A percentile compares a stretch with the other conserved stretches of the same genome.
These are phyloP conservation scores for Toxotes lorentzi DNA, from an alignment of 2,797 vertebrate species.

Conservation along the genomic window DNA sequence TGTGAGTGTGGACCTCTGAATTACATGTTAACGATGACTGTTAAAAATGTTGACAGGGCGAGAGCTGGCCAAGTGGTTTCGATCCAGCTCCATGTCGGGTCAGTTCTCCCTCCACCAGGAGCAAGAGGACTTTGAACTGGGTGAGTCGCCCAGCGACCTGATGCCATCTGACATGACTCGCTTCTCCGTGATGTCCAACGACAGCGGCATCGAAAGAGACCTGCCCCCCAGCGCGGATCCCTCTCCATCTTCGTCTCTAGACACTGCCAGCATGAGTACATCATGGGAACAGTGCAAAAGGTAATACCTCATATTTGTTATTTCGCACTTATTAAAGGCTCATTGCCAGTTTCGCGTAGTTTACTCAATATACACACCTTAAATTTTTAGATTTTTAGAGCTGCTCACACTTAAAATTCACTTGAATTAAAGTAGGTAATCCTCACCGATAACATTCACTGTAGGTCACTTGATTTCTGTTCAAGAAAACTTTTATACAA, in stretches of 20 bases:
- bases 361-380: not conserved
- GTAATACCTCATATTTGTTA: slow-evolving; percentile 25
- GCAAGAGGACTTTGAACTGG: slow-evolving; percentile 85
- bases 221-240: slow-evolving; percentile 76
- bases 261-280: slow-evolving; percentile 22
- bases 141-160: slow-evolving; percentile 79
- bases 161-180: slow-evolving; percentile 80
- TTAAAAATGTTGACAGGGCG: slow-evolving; percentile 84
- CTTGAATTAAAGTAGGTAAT: not conserved
- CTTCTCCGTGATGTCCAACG: slow-evolving; percentile 91
- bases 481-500: not conserved
- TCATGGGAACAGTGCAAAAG: slow-evolving; percentile 54
- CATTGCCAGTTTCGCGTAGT: not conserved
- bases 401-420: not conserved
- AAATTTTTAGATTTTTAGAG: not conserved
- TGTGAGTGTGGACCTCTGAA: not conserved
- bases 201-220: slow-evolving; percentile 95
- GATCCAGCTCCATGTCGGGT: slow-evolving; percentile 76
- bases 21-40: not conserved
- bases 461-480: not conserved
- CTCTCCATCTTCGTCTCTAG: slow-evolving; percentile 1
- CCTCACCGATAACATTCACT: slow-evolving; percentile 1
- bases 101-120: slow-evolving; percentile 81
- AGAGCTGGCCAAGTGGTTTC: slow-evolving; percentile 89
- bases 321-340: not conserved